Conservation (phyloP, 1,140 invertebrate species). For the Drosophila varians region DNA sequence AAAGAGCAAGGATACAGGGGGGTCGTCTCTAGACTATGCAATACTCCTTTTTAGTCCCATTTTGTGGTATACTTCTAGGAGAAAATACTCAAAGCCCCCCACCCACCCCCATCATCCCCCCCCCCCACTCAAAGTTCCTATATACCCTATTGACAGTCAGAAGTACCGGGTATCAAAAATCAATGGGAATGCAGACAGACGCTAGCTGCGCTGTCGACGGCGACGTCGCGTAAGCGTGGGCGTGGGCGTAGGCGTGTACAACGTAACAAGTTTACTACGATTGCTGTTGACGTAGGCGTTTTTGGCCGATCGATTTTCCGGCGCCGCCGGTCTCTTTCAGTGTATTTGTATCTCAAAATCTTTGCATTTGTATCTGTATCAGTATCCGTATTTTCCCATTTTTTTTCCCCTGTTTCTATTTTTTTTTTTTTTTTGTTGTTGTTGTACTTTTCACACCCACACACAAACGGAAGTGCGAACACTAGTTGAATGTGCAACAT, state of each 20-base stretch:
- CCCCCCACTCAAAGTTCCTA: too few species aligned
- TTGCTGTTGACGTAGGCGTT: conserved; percentile 78
- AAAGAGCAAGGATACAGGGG: conserved; percentile 5
- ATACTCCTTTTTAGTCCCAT: too few species aligned
- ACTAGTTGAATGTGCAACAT: conserved; percentile 53
- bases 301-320: conserved; percentile 62
- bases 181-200: conserved; percentile 44
- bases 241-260: conserved; percentile 21
- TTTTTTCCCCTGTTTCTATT: not conserved
- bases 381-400: conserved; percentile 8
- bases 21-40: too few species aligned
- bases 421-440: too few species aligned
- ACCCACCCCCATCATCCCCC: too few species aligned
- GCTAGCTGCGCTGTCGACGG: conserved; percentile 12
- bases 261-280: conserved; percentile 71
- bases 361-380: conserved; percentile 2
- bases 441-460: conserved; percentile 32
- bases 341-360: not conserved
- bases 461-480: conserved; percentile 52
- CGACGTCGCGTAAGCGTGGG: conserved; percentile 11
- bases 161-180: conserved; percentile 17
- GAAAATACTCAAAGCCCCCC: too few species aligned
- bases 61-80: too few species aligned
- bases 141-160: too few species aligned
- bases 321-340: not conserved